These are phyloP conservation scores for Neolamprologus falcicula DNA, from an alignment of 2,113 vertebrate genomes.

Conservation along the genomic window DNA sequence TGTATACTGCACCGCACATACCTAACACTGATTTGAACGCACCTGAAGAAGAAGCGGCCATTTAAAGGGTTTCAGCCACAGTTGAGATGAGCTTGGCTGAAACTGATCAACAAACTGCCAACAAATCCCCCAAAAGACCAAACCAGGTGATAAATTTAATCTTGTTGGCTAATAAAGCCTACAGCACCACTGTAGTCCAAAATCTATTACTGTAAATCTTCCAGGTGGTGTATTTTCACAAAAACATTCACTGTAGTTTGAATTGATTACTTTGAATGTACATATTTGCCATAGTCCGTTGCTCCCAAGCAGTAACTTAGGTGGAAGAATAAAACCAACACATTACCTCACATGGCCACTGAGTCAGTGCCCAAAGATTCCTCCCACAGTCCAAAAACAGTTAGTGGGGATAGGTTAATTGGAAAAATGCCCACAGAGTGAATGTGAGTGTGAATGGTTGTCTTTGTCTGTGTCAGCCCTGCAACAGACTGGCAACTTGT, in stretches of 20 bases:
- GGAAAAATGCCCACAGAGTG: accelerated
- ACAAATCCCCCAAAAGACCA: not conserved
- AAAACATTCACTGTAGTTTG: not conserved
- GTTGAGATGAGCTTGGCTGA: not conserved
- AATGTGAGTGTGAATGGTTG: accelerated
- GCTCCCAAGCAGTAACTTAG: not conserved
- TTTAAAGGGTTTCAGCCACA: not conserved
- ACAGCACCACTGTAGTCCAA: not conserved
- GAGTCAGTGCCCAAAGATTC: not conserved
- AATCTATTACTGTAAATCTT: not conserved
- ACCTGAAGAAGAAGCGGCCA: not conserved
- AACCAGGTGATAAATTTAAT: not conserved
- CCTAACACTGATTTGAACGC: not conserved
- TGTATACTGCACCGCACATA: not conserved
- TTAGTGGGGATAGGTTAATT: not conserved
- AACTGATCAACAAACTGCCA: not conserved
- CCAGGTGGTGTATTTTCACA: accelerated
- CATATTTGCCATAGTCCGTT: not conserved
- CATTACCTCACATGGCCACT: not conserved
- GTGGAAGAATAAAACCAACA: not conserved
- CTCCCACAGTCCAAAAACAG: not conserved
- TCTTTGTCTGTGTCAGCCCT: not conserved
- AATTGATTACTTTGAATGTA: not conserved
- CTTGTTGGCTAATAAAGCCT: not conserved
- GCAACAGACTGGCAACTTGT: not conserved